Conservation (phyloP, 2,113 vertebrate genomes). For the Mormyrus lacerda region DNA sequence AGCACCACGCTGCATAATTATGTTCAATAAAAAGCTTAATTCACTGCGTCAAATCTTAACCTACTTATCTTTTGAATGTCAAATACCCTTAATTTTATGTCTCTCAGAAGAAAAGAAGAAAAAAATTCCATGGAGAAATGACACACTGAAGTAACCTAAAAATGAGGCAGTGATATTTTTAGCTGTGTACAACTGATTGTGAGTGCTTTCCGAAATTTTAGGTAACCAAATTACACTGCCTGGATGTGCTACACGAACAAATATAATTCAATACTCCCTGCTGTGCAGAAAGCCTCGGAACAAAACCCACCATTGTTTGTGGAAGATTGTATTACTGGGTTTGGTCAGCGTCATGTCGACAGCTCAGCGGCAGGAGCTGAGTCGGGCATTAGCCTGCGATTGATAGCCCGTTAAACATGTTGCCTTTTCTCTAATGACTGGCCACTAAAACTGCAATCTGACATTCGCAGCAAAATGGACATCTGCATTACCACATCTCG, state of each 20-base stretch:
- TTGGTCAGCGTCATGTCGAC: background rate
- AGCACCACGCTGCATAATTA: background rate
- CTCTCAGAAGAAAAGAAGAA: background rate
- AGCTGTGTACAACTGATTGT: constrained; percentile 3
- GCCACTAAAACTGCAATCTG: background rate
- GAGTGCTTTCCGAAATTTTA: background rate
- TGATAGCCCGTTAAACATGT: constrained; percentile 2
- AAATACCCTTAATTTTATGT: background rate
- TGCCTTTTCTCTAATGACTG: background rate
- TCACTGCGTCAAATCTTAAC: background rate
- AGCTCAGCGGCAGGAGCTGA: background rate
- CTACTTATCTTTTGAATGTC: background rate
- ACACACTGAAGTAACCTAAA: constrained; percentile 1
- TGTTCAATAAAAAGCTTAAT: constrained; percentile 1
- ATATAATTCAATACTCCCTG: background rate
- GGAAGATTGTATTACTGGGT: background rate
- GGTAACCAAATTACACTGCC: no score
- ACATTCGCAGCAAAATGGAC: background rate
- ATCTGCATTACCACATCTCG: background rate
- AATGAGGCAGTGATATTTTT: constrained; percentile 1
- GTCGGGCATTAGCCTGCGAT: background rate
- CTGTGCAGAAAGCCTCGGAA: background rate
- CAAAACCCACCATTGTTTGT: background rate
- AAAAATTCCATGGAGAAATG: background rate
- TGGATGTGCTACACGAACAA: background rate